phyloP scores from a whole-genome alignment of 2,113 vertebrate genomes.

The Puntigrus tetrazona region DNA sequence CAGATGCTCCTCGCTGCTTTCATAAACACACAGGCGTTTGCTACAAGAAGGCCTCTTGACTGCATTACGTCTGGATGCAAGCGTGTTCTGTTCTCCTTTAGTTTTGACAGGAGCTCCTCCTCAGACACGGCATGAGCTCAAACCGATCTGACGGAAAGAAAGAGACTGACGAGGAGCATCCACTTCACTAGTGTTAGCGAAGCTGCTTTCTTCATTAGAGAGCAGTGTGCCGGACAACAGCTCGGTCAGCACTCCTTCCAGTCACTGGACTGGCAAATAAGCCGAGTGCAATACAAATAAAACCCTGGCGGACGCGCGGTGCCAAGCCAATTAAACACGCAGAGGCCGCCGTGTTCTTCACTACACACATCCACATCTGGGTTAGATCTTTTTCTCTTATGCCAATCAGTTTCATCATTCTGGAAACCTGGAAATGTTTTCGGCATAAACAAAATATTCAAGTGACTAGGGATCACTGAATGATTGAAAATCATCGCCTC shows the following conservation, averaged over 20 bases:
- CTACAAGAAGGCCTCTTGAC: slow-evolving; percentile 23
- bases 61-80: slow-evolving; percentile 28
- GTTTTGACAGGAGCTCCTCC: slow-evolving; percentile 41
- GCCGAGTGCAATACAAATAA: background rate
- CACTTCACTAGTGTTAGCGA: slow-evolving; percentile 47
- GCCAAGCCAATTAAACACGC: background rate
- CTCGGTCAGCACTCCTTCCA: background rate
- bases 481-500: background rate
- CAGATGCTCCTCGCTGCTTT: background rate
- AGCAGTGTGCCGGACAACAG: slow-evolving; percentile 22
- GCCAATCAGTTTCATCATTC: background rate
- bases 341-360: background rate
- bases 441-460: background rate
- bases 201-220: slow-evolving; percentile 52
- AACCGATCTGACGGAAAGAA: slow-evolving; percentile 55
- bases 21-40: slow-evolving; percentile 28
- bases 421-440: background rate
- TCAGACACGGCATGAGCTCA: slow-evolving; percentile 60
- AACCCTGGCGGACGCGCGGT: background rate
- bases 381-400: background rate
- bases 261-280: slow-evolving; percentile 5
- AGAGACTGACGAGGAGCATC: background rate
- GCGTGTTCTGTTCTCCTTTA: slow-evolving; percentile 8
- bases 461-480: background rate
- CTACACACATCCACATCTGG: background rate